Evolutionary conservation across 2,113 vertebrate species (phyloP).

Genomic region (Leptodactylus fuscus): DNA sequence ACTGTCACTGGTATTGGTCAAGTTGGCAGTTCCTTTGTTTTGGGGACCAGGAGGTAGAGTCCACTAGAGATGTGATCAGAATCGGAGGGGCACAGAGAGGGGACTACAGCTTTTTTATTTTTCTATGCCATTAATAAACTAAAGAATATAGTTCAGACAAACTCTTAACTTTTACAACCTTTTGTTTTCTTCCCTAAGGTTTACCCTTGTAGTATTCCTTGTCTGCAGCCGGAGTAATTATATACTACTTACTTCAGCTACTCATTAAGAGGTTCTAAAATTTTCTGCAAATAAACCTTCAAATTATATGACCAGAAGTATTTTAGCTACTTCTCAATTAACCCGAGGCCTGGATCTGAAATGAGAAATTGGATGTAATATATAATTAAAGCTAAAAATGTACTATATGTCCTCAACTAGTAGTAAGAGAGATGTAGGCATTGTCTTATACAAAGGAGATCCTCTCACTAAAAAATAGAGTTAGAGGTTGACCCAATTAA

Average conservation of each 20-base stretch:
- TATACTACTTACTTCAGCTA: background rate
- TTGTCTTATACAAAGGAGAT: background rate
- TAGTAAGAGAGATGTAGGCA: background rate
- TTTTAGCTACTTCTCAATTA: conserved; percentile 10
- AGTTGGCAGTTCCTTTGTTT: no score
- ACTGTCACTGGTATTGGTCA: no score
- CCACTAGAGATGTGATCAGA: no score
- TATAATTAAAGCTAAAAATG: background rate
- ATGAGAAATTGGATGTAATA: background rate
- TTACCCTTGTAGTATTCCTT: no score
- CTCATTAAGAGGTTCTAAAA: background rate
- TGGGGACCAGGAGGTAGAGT: no score
- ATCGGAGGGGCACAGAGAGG: no score
- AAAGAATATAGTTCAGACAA: no score
- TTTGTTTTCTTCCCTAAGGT: no score
- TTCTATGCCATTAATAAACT: no score
- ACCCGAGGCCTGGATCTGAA: background rate
- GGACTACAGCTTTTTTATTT: no score
- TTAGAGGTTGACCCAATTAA: no score
- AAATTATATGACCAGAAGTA: conserved; percentile 25
- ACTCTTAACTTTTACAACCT: no score
- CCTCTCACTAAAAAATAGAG: background rate
- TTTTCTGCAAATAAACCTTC: conserved; percentile 9
- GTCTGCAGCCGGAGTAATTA: background rate
- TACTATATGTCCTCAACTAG: background rate